Conservation (phyloP, 30 jellyfish, hydroid and myxozoan species). For the Turritopsis dohrnii region DNA sequence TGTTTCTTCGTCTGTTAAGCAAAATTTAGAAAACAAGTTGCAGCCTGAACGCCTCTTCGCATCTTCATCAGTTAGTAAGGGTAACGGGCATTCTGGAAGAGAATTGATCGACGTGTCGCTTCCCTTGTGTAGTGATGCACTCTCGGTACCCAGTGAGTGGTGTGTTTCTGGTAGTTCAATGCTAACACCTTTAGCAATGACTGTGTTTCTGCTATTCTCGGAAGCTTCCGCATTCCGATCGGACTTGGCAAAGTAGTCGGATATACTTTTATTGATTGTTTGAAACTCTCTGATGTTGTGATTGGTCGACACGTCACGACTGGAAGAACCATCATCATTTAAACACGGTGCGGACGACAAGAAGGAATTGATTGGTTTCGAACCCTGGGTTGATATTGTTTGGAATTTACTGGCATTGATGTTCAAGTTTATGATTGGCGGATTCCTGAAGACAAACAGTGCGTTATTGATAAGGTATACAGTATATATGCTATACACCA, state of each 20-base stretch:
- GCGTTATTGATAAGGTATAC: no score
- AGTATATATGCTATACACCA: no score
- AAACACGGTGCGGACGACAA: background rate
- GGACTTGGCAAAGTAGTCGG: background rate
- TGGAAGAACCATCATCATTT: background rate
- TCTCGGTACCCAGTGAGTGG: background rate
- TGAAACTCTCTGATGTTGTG: background rate
- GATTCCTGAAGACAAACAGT: conserved; percentile 68
- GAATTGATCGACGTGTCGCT: background rate
- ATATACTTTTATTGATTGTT: background rate
- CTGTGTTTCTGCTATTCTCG: background rate
- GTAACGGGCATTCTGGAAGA: background rate
- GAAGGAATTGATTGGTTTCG: conserved; percentile 46
- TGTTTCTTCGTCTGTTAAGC: background rate
- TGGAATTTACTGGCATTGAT: conserved; percentile 66
- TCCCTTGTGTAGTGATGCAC: background rate
- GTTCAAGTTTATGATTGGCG: conserved; percentile 59
- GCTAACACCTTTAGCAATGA: background rate
- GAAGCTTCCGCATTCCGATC: background rate
- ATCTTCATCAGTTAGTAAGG: background rate
- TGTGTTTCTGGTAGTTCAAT: background rate
- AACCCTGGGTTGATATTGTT: conserved; percentile 11
- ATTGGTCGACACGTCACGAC: background rate
- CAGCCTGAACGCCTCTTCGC: background rate
- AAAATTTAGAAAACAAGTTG: background rate